phyloP scores from a whole-genome alignment of 2,888 invertebrate species.

The Sesia bembeciformis region DNA sequence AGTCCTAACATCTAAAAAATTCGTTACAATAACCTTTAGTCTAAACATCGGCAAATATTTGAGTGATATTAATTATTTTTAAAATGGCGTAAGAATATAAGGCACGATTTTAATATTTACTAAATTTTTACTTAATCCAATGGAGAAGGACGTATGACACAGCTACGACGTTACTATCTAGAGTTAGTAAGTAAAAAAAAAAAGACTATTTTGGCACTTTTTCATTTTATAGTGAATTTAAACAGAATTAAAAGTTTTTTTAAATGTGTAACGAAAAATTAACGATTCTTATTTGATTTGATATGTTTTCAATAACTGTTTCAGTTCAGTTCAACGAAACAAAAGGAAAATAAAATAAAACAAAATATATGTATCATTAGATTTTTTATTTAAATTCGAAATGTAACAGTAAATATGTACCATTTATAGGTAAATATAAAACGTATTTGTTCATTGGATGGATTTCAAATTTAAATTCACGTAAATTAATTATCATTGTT shows the following conservation, averaged over 20 bases:
- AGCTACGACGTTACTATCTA: constrained; percentile 33
- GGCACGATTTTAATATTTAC: constrained; percentile 65
- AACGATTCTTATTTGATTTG: constrained; percentile 15
- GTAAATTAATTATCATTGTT: background rate
- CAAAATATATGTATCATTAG: constrained; percentile 36
- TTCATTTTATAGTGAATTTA: constrained; percentile 8
- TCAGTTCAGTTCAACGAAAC: constrained; percentile 15
- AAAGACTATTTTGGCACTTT: constrained; percentile 30
- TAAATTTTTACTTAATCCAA: constrained; percentile 39
- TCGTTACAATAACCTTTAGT: constrained; percentile 25
- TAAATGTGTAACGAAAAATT: background rate
- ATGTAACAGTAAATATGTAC: constrained; percentile 61
- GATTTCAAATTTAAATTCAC: constrained; percentile 32
- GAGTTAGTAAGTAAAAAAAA: constrained; percentile 9
- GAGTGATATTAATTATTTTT: constrained; percentile 56
- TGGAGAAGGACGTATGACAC: constrained; percentile 61
- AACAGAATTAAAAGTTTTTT: background rate
- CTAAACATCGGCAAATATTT: constrained; percentile 48
- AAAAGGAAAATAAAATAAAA: constrained; percentile 47
- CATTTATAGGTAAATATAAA: constrained; percentile 47
- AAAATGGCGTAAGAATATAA: constrained; percentile 72
- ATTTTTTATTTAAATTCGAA: constrained; percentile 65
- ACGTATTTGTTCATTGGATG: constrained; percentile 67
- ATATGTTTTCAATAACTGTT: constrained; percentile 55
- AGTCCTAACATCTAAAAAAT: constrained; percentile 21